These are phyloP conservation scores for Cotesia congregata DNA, from an alignment of 2,888 invertebrate genomes.

Conservation along the genomic window DNA sequence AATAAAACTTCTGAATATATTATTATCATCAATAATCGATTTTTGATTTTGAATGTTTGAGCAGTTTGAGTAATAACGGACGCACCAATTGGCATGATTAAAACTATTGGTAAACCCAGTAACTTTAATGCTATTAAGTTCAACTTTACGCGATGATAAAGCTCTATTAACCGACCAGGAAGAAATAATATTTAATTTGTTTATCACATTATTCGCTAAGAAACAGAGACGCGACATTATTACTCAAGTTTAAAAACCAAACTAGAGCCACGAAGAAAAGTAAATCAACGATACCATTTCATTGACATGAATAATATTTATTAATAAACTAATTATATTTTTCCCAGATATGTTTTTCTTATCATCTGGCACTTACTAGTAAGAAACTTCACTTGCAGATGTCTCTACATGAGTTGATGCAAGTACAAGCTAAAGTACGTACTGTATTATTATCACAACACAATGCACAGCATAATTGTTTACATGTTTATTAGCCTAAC, in stretches of 20 bases:
- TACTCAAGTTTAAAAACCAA: not conserved
- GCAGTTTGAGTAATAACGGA: not conserved
- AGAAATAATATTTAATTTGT: not conserved
- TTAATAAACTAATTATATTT: not conserved
- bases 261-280: not conserved
- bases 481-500: not conserved
- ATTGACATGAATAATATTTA: not conserved
- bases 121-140: not conserved
- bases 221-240: constrained; percentile 8
- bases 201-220: not conserved
- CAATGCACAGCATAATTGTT: not conserved
- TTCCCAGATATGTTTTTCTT: not conserved
- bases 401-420: not conserved
- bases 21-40: constrained; percentile 39
- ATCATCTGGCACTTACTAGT: not conserved
- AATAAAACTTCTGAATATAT: constrained; percentile 47
- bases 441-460: not conserved
- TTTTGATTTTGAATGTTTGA: not conserved
- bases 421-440: not conserved
- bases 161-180: not conserved
- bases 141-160: not conserved
- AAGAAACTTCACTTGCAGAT: not conserved
- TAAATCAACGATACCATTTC: not conserved
- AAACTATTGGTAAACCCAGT: not conserved
- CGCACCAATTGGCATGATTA: not conserved